Base-by-base conservation (phyloP, 2,113 vertebrate species). In the Equus quagga region DNA sequence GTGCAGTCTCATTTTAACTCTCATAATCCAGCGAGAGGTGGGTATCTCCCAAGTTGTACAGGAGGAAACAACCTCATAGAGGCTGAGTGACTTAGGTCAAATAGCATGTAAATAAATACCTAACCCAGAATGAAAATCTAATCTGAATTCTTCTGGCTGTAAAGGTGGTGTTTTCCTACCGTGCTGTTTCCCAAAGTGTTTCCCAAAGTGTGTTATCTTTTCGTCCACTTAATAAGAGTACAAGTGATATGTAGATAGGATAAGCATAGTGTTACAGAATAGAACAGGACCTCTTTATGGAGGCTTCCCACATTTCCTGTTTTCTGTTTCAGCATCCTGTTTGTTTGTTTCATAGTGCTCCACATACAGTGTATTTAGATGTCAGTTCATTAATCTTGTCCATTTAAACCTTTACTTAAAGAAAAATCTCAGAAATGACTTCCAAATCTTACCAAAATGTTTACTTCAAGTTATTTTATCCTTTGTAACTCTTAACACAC, bases 31-130 rank as follows among this genome's bases (percentile, higher is more conserved):
- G 1, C 70, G 60, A 72, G 51, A 36, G 46, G 17, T 80, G 12
- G 60, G 9, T 85, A 49, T 44, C 69, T 87, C 51, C 80, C n/a
- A 84, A 51, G 33, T 81, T 60, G 54, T 36, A 64, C 26, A 2
- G 91, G 73, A 93, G 62, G 44, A 90, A 92, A 65, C 17, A 80
- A 78, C 46, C 65, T 94, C 18, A 65, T 46, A 65, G 31, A 91
- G 28, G 17, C 73, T 85, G 79, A 28, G 12, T 82, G 33, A 90
- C 2, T 1, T 44, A 67, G 24, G n/a, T 80, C 14, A 58, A 56
- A 87, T 31, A 91, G 51, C 21, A 18, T 81, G 23, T 79, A 72
- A 54, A 51, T 87, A 62, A 85, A 51, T 36, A 89, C 1, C 9
- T 62, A 76, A 58, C n/a, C 33, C 21, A 58, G 33, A 85, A 44